A percentile compares a stretch with the other conserved stretches of the same genome.
Evolutionary conservation across 2,113 vertebrate species (phyloP).

Genomic region (Epinephelus fuscoguttatus): DNA sequence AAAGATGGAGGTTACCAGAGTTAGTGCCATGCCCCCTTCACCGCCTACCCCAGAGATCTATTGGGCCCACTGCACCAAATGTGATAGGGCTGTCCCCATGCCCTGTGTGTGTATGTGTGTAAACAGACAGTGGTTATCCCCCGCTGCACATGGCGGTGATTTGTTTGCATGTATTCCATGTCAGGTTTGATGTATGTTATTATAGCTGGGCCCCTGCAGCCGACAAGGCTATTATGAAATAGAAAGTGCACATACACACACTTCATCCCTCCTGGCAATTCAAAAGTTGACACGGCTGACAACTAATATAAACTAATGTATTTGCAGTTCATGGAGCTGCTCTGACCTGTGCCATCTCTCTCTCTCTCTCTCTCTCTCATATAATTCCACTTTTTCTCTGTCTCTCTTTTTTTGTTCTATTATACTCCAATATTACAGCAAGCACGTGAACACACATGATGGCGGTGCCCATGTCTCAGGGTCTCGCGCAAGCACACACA

Average conservation of each 20-base stretch:
- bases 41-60: background rate
- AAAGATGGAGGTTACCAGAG: slow-evolving; percentile 64
- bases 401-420: background rate
- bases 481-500: too few species aligned
- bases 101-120: background rate
- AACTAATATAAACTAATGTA: slow-evolving; percentile 49
- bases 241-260: slow-evolving; percentile 25
- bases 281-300: slow-evolving; percentile 32
- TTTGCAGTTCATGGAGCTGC: slow-evolving; percentile 8
- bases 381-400: background rate
- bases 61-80: slow-evolving; percentile 39
- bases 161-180: slow-evolving; percentile 78
- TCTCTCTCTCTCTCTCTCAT: background rate
- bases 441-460: too few species aligned
- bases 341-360: slow-evolving; percentile 2
- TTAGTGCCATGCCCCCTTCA: background rate
- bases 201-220: slow-evolving; percentile 58
- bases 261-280: slow-evolving; percentile 23
- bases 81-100: background rate
- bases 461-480: too few species aligned
- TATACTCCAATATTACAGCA: background rate
- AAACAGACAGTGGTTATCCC: slow-evolving; percentile 6
- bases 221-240: slow-evolving; percentile 46
- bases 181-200: slow-evolving; percentile 73
- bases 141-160: slow-evolving; percentile 58